Base-by-base conservation (phyloP, 2,888 invertebrate species). In the Melipona beecheii region DNA sequence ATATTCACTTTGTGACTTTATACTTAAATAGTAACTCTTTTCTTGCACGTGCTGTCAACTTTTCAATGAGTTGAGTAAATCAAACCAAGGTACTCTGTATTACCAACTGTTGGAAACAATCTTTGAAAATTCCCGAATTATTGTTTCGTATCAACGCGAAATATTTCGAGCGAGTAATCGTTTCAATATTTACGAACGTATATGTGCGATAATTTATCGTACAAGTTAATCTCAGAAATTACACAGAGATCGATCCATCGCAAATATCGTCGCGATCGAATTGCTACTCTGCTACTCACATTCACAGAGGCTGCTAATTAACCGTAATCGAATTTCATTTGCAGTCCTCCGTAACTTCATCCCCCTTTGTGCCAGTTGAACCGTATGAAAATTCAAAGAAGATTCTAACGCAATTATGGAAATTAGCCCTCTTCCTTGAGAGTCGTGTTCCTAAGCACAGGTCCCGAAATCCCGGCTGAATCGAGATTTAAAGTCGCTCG, bases 401-500 rank as follows among this genome's bases (percentile, higher is more conserved):
- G 19, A 17, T 65, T 36, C 64, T 19, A 52, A 52, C 36, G 19
- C 65, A 24, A 65, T 66, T 54, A 43, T 65, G 64, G 64, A 52
- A 64, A 74, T 74, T 52, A 54, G 36, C 15, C 43, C 36, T 64
- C 60, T 15, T n/a, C 49, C 15, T 19, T 21, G n/a, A n/a, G 9
- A n/a, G 21, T 31, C 43, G 4, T 17, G n/a, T 27, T 31, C 31
- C 31, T 21, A 15, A 9, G 21, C 62, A 4, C 9, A n/a, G 64
- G 17, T n/a, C 17, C 17, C 62, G 36, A 64, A 31, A 64, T 64
- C 31, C 24, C 36, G 6, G 15, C 73, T 50, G 54, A 15, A 54
- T 56, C 74, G 27, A 54, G 79, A 80, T 85, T 76, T 27, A 75
- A 81, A 72, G 60, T 62, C 54, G 68, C 74, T 60, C 19, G 84